These are phyloP conservation scores for Ceratoteleas bidentatus DNA, from an alignment of 1,140 invertebrate species.

Conservation along the genomic window DNA sequence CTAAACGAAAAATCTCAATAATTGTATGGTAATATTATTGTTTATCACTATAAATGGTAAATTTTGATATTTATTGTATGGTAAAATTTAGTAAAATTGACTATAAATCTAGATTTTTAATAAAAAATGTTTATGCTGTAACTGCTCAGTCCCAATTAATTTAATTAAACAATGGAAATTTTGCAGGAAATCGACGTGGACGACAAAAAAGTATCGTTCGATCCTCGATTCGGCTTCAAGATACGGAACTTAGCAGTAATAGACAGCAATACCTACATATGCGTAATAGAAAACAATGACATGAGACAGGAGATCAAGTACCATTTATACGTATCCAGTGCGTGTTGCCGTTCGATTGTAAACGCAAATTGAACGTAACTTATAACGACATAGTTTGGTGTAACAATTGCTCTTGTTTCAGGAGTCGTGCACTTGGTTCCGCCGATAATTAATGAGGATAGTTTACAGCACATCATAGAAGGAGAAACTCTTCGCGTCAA, in stretches of 20 bases:
- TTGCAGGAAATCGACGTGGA: slow-evolving; percentile 33
- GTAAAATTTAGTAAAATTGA: neutral
- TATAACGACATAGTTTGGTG: neutral
- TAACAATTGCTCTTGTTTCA: slow-evolving; percentile 6
- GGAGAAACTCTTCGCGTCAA: slow-evolving; percentile 39
- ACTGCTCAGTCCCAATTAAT: too few species aligned
- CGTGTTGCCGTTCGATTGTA: neutral
- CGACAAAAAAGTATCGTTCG: slow-evolving; percentile 16
- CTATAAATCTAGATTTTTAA: neutral
- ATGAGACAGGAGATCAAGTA: slow-evolving; percentile 7
- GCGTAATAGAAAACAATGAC: slow-evolving; percentile 6
- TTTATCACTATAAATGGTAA: too few species aligned
- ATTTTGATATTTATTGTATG: too few species aligned
- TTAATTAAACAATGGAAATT: neutral
- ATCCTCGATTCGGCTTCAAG: slow-evolving; percentile 30
- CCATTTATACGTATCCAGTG: slow-evolving; percentile 8
- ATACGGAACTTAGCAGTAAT: slow-evolving; percentile 8
- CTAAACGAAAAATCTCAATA: too few species aligned
- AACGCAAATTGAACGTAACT: neutral
- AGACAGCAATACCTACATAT: slow-evolving; percentile 23
- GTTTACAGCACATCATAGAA: slow-evolving; percentile 29
- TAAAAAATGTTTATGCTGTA: neutral
- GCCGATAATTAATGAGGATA: slow-evolving; percentile 26
- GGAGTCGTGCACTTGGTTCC: neutral
- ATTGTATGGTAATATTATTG: too few species aligned